Evolutionary conservation across 2,113 vertebrate species (phyloP), one percentile per base, ranked within the genome.

Genomic region (Dissostichus mawsoni): DNA sequence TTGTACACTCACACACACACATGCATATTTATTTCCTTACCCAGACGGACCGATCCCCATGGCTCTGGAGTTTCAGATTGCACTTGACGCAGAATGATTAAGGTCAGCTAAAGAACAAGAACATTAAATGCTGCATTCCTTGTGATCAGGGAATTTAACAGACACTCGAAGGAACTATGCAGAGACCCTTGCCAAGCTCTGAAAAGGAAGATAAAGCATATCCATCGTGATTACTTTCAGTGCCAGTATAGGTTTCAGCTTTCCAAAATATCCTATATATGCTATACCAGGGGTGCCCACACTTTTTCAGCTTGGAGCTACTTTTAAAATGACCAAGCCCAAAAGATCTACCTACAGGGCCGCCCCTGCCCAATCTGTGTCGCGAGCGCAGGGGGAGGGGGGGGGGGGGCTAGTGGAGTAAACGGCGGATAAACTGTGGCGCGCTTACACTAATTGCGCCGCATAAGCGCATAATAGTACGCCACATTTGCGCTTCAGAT

Each of bases 71-170:
- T 69, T 77, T 78, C 14, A 12, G 81, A 53, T 82, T 68, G 82
- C 67, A 82, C 81, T 82, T 80, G 81, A 82, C 8, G 58, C 69
- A 72, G 62, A 65, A 77, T 81, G 71, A 87, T 90, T 81, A 84
- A 84, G 81, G 89, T 88, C 86, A 86, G 59, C 58, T 69, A 76
- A 77, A 77, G 80, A 81, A 78, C 41, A 79, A 68, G 83, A 76
- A 76, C 83, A 82, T 78, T 53, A 87, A 85, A 87, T 61, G 66
- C 68, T 81, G 81, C 76, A 87, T 87, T 90, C 82, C 71, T 75
- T 44, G 83, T 69, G 81, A 90, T 87, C 68, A 61, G 83, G 68
- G 80, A 82, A 78, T 74, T 78, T 56, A 81, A 17, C 76, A 65
- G 74, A 65, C 84, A 77, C 62, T 20, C 58, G 62, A 71, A 72